Base-by-base conservation (phyloP, 2,797 vertebrate genomes). In the Micrastur ruficollis region DNA sequence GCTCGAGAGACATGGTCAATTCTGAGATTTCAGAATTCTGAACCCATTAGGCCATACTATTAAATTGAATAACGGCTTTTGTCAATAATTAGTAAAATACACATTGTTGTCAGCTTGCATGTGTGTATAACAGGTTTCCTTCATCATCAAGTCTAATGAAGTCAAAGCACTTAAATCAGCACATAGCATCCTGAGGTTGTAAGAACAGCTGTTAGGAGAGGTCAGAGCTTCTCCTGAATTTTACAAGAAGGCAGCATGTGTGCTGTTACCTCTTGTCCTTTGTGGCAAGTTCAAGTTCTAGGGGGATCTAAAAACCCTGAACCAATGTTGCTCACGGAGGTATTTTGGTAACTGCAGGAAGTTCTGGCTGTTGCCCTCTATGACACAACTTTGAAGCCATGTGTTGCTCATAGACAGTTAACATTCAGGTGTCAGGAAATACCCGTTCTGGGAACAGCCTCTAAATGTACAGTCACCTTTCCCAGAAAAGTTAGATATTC, bases 321-420 rank as follows among this genome's bases (percentile, higher is more conserved):
- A 94, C 63, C 67, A 76, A 13, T 95, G 63, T 53, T 71, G 67
- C 80, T 87, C 50, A 74, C 53, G 74, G 61, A 86, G 71, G 72
- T 93, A 95, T 95, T 96, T 89, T 92, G 84, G 90, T 84, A 85
- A 68, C 63, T 49, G n/a, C 81, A 97, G 96, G 96, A 97, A 97
- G 87, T 87, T 94, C 94, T 95, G 96, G 73, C 79, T 74, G 63
- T 67, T 96, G 83, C 95, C 92, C 92, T 95, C 86, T 62, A 40
- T 94, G 96, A 96, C 95, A 93, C 20, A 47, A 88, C 38, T 86
- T 84, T 91, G 90, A 92, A 95, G 44, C 56, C 79, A 55, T 86
- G 53, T 89, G 73, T 59, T 92, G 53, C 46, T 81, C 55, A 21
- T 40, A 46, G 71, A 76, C 81, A 71, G 81, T 61, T 89, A 81